Conservation (phyloP, 2,888 invertebrate species). For the Muschampia plurimacula region DNA sequence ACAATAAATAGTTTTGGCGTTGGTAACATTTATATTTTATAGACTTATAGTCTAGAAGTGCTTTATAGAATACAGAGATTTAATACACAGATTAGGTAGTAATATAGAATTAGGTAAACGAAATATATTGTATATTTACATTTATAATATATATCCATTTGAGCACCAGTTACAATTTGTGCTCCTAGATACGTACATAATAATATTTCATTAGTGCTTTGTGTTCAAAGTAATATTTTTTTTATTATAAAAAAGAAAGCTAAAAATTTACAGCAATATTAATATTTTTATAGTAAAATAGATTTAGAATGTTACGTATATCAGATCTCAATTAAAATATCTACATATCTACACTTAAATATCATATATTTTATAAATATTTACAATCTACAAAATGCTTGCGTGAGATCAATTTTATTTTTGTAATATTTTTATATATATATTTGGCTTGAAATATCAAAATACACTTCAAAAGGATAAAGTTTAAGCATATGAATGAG, state of each 20-base stretch:
- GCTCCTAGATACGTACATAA: slow-evolving; percentile 1
- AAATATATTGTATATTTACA: not conserved
- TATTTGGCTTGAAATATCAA: no score
- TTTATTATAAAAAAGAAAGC: slow-evolving; percentile 1
- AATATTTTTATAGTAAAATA: slow-evolving; percentile 18
- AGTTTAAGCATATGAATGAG: no score
- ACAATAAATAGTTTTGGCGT: slow-evolving; percentile 56
- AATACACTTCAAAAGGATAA: no score
- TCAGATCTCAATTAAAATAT: slow-evolving; percentile 33
- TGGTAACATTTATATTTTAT: slow-evolving; percentile 50
- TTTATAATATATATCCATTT: not conserved
- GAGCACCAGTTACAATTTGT: slow-evolving; percentile 28
- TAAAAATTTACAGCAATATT: slow-evolving; percentile 18
- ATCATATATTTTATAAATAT: slow-evolving; percentile 9
- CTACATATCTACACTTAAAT: slow-evolving; percentile 6
- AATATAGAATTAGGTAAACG: no score
- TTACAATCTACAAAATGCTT: slow-evolving; percentile 26
- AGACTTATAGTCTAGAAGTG: slow-evolving; percentile 6
- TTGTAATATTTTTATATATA: no score
- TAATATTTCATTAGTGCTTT: slow-evolving; percentile 1
- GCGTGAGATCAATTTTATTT: slow-evolving; percentile 35
- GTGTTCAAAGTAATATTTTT: not conserved
- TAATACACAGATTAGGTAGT: no score
- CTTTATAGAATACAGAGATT: not conserved
- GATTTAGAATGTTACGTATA: slow-evolving; percentile 30